Percentiles rank a stretch among this genome's conserved stretches.
These are phyloP conservation scores for Meteorus colon DNA, from an alignment of 2,888 invertebrate species.

Conservation along the genomic window DNA sequence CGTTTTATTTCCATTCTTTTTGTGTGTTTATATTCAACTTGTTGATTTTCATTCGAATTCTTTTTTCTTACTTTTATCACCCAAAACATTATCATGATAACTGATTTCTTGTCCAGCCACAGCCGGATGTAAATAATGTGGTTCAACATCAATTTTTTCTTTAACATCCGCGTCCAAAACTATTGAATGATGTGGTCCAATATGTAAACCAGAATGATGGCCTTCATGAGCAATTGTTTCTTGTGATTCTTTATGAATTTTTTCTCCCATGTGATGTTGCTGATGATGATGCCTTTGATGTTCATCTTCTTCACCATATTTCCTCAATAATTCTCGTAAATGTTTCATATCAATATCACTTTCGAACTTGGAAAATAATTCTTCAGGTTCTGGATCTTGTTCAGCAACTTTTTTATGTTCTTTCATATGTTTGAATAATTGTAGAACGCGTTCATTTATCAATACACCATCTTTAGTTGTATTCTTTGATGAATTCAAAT, in stretches of 20 bases:
- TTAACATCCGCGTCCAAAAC: constrained; percentile 75
- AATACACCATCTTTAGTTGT: constrained; percentile 73
- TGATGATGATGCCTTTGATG: constrained; percentile 54
- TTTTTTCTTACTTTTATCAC: constrained; percentile 69
- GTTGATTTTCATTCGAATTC: constrained; percentile 55
- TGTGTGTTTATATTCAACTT: constrained; percentile 1
- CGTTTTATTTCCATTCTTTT: neutral
- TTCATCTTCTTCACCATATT: constrained; percentile 59
- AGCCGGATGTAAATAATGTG: constrained; percentile 77
- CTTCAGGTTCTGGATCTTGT: constrained; percentile 59
- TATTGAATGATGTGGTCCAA: constrained; percentile 77
- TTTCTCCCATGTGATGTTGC: constrained; percentile 60
- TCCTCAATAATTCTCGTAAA: constrained; percentile 62
- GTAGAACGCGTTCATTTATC: constrained; percentile 73
- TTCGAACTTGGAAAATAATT: constrained; percentile 63
- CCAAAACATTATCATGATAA: constrained; percentile 72
- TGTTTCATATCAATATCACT: constrained; percentile 64
- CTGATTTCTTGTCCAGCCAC: constrained; percentile 77
- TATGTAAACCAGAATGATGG: constrained; percentile 70
- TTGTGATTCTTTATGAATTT: constrained; percentile 63
- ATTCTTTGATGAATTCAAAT: constrained; percentile 65
- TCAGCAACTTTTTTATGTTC: constrained; percentile 64
- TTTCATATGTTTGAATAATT: constrained; percentile 69
- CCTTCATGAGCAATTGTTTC: constrained; percentile 64
- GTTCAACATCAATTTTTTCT: constrained; percentile 77